Conservation (phyloP, 2,113 vertebrate genomes). For the Vulpes vulpes region DNA sequence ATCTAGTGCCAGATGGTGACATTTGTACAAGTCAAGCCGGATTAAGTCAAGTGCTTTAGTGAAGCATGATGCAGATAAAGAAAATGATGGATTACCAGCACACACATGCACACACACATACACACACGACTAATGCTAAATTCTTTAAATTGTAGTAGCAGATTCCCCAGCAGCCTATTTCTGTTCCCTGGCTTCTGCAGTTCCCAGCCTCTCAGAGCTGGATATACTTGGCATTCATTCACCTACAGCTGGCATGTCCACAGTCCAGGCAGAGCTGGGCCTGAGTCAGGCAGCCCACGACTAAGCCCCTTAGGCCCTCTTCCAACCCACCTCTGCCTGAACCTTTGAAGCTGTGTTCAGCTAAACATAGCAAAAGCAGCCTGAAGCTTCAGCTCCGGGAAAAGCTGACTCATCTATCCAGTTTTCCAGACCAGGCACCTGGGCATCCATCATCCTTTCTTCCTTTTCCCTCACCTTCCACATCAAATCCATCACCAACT, state of each 20-base stretch:
- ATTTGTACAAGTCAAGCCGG: conserved; percentile 81
- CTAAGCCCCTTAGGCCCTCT: background rate
- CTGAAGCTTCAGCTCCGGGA: background rate
- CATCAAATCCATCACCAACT: background rate
- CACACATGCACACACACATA: background rate
- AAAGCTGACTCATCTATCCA: too few relatives aligned
- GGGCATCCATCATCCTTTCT: background rate
- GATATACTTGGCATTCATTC: background rate
- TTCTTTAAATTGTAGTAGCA: conserved; percentile 3
- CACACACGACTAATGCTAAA: background rate
- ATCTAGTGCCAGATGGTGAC: conserved; percentile 83
- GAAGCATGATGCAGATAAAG: conserved; percentile 77
- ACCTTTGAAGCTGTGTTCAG: background rate
- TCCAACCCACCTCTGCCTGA: background rate
- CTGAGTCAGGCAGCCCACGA: background rate
- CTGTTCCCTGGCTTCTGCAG: background rate
- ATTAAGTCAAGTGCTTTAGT: conserved; percentile 82
- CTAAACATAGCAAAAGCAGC: background rate
- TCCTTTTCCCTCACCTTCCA: background rate
- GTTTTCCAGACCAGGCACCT: background rate
- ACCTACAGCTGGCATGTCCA: background rate
- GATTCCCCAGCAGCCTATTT: background rate
- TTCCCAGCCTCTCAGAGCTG: background rate
- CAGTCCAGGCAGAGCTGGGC: background rate
- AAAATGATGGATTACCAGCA: conserved; percentile 47